Percentiles rank a stretch among this genome's conserved stretches.
These are phyloP conservation scores for Sprattus sprattus DNA, from an alignment of 2,113 vertebrate genomes.

Conservation along the genomic window DNA sequence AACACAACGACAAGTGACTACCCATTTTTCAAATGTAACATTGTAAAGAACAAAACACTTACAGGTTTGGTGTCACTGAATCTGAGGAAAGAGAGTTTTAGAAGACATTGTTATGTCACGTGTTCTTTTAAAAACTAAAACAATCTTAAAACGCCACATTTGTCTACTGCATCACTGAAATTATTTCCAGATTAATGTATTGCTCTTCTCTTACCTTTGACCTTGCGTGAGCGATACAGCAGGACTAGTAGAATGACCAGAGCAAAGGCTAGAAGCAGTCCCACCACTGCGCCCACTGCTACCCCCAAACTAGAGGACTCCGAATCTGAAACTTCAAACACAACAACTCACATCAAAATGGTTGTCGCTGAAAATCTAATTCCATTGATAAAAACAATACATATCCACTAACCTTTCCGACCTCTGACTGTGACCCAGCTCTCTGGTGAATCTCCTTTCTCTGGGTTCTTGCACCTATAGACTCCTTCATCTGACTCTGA, in stretches of 20 bases:
- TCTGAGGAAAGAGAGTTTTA: background rate
- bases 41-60: background rate
- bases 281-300: conserved; percentile 2
- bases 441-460: conserved; percentile 15
- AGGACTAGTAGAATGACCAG: conserved; percentile 32
- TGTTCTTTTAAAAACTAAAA: background rate
- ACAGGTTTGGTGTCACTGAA: background rate
- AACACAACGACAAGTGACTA: too few relatives aligned
- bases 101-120: background rate
- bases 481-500: conserved; percentile 50
- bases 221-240: conserved; percentile 9
- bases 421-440: background rate
- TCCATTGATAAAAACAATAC: background rate
- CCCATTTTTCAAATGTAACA: background rate
- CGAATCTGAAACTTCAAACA: background rate
- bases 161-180: background rate
- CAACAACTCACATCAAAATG: background rate
- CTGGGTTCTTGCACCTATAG: conserved; percentile 44
- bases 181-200: background rate
- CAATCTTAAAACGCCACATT: too few relatives aligned
- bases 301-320: background rate
- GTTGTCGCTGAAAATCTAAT: background rate
- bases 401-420: background rate
- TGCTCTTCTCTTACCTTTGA: conserved; percentile 38
- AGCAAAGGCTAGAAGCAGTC: background rate